These are phyloP conservation scores for Echinometra lucunter DNA, from an alignment of 53 echinoderm and acorn worm species.

Conservation along the genomic window DNA sequence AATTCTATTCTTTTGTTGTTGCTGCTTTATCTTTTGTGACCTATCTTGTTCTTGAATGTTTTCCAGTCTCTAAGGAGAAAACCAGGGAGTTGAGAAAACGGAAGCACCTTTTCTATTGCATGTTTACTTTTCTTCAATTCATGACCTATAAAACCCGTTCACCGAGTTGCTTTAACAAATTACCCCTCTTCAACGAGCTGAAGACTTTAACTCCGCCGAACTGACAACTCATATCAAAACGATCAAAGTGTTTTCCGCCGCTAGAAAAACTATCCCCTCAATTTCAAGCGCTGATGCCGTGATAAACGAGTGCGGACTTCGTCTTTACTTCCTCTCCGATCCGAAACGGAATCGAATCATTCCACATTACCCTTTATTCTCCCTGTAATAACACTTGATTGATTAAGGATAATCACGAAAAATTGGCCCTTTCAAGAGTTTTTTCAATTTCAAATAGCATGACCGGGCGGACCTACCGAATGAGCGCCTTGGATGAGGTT, in stretches of 20 bases:
- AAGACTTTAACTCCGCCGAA: constrained; percentile 36
- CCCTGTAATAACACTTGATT: constrained; percentile 37
- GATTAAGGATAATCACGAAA: constrained; percentile 40
- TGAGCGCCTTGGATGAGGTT: not conserved
- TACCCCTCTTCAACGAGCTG: constrained; percentile 20
- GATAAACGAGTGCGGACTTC: not conserved
- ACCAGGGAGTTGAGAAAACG: no score
- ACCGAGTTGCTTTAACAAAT: constrained; percentile 8
- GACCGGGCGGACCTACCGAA: not conserved
- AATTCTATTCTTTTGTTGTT: no score
- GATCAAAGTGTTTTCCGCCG: constrained; percentile 44
- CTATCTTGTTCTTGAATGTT: not conserved
- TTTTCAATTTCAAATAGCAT: not conserved
- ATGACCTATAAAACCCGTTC: not conserved
- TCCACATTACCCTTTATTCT: constrained; percentile 31
- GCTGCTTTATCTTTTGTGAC: not conserved
- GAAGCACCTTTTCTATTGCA: not conserved
- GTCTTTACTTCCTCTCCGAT: not conserved
- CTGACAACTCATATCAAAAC: constrained; percentile 29
- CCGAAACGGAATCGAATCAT: constrained; percentile 13
- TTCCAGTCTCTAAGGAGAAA: not conserved
- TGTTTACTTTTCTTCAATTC: not conserved
- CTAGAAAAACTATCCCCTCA: constrained; percentile 28
- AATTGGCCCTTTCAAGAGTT: constrained; percentile 34
- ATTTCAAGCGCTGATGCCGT: not conserved